phyloP scores from a whole-genome alignment of 2,113 vertebrate species.

The Colius striatus region DNA sequence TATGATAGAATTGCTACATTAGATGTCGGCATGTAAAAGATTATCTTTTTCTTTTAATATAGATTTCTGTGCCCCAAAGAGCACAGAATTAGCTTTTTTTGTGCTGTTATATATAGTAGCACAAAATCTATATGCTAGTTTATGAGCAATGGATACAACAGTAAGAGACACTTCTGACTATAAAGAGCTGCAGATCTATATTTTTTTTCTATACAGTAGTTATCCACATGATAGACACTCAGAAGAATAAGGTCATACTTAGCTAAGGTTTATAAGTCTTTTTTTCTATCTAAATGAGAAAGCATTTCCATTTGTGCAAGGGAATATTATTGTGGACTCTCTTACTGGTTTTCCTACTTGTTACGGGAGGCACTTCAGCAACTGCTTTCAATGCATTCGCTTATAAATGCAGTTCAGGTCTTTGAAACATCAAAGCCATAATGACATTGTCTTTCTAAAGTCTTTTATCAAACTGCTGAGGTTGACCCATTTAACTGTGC shows the following conservation, averaged over 20 bases:
- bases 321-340: not conserved
- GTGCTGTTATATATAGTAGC: not conserved
- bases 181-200: constrained; percentile 43
- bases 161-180: constrained; percentile 45
- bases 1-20: constrained; percentile 44
- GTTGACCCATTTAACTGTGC: constrained; percentile 68
- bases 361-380: constrained; percentile 41
- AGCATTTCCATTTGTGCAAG: constrained; percentile 38
- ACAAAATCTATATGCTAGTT: constrained; percentile 65
- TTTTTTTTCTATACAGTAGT: constrained; percentile 15
- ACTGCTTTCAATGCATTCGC: constrained; percentile 59
- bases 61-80: constrained; percentile 34
- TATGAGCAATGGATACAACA: constrained; percentile 60
- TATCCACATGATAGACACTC: constrained; percentile 14
- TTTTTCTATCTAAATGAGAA: constrained; percentile 56
- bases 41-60: not conserved
- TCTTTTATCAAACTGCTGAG: constrained; percentile 58
- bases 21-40: constrained; percentile 2
- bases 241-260: constrained; percentile 50
- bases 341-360: not conserved
- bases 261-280: constrained; percentile 59
- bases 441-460: constrained; percentile 66
- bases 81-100: constrained; percentile 51
- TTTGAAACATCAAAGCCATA: constrained; percentile 64
- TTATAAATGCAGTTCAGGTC: constrained; percentile 68